A percentile compares a stretch with the other conserved stretches of the same genome.
These are phyloP conservation scores for Eupithecia centaureata DNA, from an alignment of 2,888 invertebrate genomes.

Conservation along the genomic window DNA sequence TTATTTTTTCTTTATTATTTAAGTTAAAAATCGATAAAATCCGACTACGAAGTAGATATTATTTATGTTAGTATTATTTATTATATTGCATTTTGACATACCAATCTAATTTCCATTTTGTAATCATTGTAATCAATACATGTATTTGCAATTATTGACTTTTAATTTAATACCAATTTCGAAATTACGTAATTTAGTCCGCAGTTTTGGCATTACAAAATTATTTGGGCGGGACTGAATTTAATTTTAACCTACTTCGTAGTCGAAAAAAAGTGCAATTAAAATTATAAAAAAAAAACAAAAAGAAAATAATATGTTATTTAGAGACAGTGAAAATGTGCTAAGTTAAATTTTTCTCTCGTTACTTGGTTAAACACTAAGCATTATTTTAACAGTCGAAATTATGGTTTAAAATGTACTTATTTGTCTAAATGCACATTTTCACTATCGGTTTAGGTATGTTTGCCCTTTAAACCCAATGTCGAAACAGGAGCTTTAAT, in stretches of 20 bases:
- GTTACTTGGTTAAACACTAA: constrained; percentile 11
- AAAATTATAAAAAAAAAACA: constrained; percentile 23
- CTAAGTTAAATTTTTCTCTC: neutral
- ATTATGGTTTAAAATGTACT: neutral
- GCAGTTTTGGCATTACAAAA: constrained; percentile 43
- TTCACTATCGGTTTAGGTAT: constrained; percentile 23
- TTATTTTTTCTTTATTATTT: constrained; percentile 35
- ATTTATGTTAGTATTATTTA: constrained; percentile 21
- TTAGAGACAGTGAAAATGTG: constrained; percentile 9
- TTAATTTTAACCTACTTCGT: constrained; percentile 32
- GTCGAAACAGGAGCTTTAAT: constrained; percentile 41
- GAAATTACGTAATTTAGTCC: constrained; percentile 31
- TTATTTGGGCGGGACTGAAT: constrained; percentile 34
- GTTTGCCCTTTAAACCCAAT: constrained; percentile 39
- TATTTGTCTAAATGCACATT: constrained; percentile 20
- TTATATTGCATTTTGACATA: constrained; percentile 35
- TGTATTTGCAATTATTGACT: constrained; percentile 35
- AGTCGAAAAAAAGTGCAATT: constrained; percentile 43
- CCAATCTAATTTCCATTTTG: constrained; percentile 27
- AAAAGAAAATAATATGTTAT: neutral
- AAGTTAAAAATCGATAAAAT: constrained; percentile 31
- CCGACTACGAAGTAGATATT: constrained; percentile 30
- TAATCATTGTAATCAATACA: constrained; percentile 42
- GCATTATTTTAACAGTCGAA: neutral
- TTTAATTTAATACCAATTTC: constrained; percentile 32